These are phyloP conservation scores for Apteryx owenii DNA, from an alignment of 2,113 vertebrate genomes.

Conservation along the genomic window DNA sequence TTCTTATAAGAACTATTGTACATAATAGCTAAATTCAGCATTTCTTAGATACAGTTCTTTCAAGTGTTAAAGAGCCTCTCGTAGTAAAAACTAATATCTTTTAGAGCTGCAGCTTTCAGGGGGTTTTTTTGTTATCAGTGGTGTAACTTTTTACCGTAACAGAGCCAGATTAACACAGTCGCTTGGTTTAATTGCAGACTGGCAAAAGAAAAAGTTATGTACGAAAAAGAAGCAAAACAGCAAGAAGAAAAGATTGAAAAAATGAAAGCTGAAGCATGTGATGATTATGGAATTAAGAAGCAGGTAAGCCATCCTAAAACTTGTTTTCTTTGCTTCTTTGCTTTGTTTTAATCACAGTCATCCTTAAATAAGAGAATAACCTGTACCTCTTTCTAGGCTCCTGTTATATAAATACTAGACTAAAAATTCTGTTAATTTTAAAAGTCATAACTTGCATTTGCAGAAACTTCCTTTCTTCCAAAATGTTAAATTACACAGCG, in stretches of 20 bases:
- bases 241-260: constrained; percentile 93
- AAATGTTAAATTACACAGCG: background rate
- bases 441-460: background rate
- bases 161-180: background rate
- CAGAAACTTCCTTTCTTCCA: background rate
- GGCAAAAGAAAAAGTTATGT: constrained; percentile 90
- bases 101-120: background rate
- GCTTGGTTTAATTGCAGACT: constrained; percentile 81
- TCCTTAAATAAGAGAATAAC: background rate
- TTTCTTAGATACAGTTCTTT: background rate
- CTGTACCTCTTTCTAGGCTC: background rate
- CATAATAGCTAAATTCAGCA: background rate
- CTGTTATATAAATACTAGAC: background rate
- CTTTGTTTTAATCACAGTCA: background rate
- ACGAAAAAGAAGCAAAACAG: constrained; percentile 91
- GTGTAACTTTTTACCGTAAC: background rate
- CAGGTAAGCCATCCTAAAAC: constrained; percentile 78
- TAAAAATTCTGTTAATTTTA: background rate
- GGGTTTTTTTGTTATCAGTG: background rate
- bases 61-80: background rate
- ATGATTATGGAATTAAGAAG: constrained; percentile 92
- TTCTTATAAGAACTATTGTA: background rate
- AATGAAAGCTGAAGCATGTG: constrained; percentile 87
- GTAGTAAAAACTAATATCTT: background rate
- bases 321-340: background rate